phyloP scores from a whole-genome alignment of 2,113 vertebrate genomes.

The Petrocephalus microphthalmus region DNA sequence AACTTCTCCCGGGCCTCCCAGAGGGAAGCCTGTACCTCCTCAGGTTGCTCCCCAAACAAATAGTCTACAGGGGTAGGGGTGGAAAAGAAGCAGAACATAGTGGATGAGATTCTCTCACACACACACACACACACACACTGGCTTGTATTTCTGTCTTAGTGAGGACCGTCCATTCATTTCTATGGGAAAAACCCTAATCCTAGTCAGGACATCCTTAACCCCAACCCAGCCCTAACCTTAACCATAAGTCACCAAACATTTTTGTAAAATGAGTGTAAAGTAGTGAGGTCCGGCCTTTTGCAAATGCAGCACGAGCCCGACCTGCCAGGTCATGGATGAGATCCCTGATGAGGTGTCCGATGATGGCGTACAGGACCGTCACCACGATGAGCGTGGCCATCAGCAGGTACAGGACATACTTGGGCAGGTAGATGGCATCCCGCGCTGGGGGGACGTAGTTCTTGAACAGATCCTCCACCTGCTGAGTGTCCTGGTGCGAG shows the following conservation, averaged over 20 bases:
- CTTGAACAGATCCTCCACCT: constrained; percentile 58
- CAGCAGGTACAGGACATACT: constrained; percentile 70
- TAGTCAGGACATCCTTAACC: too few relatives aligned
- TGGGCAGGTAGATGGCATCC: constrained; percentile 74
- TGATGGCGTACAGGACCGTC: constrained; percentile 78
- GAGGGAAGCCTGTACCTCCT: constrained; percentile 58
- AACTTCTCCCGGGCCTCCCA: constrained; percentile 62
- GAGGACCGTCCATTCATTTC: too few relatives aligned
- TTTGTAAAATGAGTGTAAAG: too few relatives aligned
- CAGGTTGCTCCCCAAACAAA: constrained; percentile 70
- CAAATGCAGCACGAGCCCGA: constrained; percentile 31
- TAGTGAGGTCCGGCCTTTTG: too few relatives aligned
- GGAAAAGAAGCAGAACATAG: background rate
- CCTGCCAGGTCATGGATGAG: constrained; percentile 77
- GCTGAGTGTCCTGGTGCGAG: constrained; percentile 24
- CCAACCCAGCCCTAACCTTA: too few relatives aligned
- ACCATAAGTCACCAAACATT: too few relatives aligned
- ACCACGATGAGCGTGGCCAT: constrained; percentile 68
- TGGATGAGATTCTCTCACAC: background rate
- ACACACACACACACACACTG: background rate
- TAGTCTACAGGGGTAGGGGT: constrained; percentile 62
- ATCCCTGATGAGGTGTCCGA: constrained; percentile 88
- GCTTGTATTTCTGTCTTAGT: too few relatives aligned
- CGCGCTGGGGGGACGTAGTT: constrained; percentile 75
- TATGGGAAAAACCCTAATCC: too few relatives aligned